Percentiles rank a stretch among this genome's conserved stretches.
These are phyloP conservation scores for Riparia riparia DNA, from an alignment of 2,113 vertebrate genomes.

Conservation along the genomic window DNA sequence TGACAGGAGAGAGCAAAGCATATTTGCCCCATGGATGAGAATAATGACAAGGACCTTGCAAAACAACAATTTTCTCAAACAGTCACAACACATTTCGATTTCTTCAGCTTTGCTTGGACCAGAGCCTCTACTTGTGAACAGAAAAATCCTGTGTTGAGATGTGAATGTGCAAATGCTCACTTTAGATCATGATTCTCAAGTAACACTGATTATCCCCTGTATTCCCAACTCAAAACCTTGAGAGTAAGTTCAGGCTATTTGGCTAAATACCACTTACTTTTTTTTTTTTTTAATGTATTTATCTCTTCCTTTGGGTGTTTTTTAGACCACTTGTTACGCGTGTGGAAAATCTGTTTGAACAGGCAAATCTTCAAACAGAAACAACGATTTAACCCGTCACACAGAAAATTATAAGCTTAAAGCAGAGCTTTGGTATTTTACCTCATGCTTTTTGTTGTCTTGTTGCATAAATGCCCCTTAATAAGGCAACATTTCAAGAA, in stretches of 20 bases:
- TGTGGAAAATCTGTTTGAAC: background rate
- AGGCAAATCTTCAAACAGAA: background rate
- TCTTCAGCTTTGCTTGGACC: background rate
- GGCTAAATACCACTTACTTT: background rate
- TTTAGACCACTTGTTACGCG: background rate
- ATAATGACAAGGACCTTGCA: fast-evolving
- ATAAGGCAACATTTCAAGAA: background rate
- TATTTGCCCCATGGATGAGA: background rate
- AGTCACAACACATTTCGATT: background rate
- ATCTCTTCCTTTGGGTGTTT: background rate
- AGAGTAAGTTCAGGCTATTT: background rate
- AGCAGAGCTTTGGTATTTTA: background rate
- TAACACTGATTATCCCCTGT: background rate
- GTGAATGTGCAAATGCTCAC: fast-evolving
- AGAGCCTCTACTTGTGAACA: background rate
- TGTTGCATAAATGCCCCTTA: background rate
- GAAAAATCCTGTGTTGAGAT: background rate
- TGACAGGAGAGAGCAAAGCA: background rate
- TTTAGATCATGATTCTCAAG: fast-evolving
- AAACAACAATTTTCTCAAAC: background rate
- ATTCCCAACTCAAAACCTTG: background rate
- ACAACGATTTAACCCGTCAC: background rate
- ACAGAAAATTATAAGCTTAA: background rate
- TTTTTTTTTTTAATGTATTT: background rate
- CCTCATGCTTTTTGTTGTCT: background rate